Conservation (phyloP, 1,140 invertebrate genomes). For the Platyscapa corneri region DNA sequence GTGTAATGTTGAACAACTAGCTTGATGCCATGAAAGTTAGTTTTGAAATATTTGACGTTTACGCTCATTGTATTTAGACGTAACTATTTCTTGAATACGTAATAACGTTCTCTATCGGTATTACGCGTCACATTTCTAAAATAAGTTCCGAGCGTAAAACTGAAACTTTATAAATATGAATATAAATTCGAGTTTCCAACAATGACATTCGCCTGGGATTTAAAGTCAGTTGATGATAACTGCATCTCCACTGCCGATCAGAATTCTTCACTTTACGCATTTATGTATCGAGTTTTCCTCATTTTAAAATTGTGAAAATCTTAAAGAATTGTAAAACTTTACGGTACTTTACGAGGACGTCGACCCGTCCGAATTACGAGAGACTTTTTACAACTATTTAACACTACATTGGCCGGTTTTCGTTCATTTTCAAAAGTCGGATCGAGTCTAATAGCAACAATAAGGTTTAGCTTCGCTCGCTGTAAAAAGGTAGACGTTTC, state of each 20-base stretch:
- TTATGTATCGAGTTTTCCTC: no score
- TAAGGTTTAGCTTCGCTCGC: no score
- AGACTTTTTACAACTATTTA: no score
- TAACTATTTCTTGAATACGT: slow-evolving; percentile 8
- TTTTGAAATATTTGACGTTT: slow-evolving; percentile 5
- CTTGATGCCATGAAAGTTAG: not conserved
- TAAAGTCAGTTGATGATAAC: not conserved
- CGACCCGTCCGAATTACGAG: no score
- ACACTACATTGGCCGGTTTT: no score
- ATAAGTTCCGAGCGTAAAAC: not conserved
- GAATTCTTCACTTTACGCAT: not conserved
- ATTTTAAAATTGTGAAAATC: no score
- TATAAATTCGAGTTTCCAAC: not conserved
- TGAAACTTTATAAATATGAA: not conserved
- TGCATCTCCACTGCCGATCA: not conserved
- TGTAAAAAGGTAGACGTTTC: no score
- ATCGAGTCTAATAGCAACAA: no score
- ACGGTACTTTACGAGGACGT: no score
- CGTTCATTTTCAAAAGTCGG: no score
- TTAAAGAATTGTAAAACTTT: no score
- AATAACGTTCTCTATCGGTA: not conserved
- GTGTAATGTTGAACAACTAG: not conserved
- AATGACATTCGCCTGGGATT: not conserved
- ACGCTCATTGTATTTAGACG: slow-evolving; percentile 12
- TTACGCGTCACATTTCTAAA: not conserved